Evolutionary conservation across 2,888 invertebrate species (phyloP).

Genomic region (Candidula unifasciata): DNA sequence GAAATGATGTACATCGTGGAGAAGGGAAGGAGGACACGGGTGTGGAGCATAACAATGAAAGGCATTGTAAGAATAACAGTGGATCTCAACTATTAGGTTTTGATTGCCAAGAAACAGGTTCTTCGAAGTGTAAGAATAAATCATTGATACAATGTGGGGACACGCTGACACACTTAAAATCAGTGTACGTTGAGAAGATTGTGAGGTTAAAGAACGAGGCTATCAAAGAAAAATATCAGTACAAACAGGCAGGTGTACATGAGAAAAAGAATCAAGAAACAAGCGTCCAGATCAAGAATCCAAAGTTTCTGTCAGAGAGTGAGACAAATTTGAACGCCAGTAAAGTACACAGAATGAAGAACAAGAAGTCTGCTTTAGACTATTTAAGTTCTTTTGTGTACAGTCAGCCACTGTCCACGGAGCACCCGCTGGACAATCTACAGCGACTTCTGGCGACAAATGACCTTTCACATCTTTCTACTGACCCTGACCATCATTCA

Average conservation of each 20-base stretch:
- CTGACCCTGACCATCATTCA: neutral
- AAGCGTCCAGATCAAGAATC: too few relatives aligned
- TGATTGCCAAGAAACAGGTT: too few relatives aligned
- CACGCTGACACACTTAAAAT: too few relatives aligned
- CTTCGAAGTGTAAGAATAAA: too few relatives aligned
- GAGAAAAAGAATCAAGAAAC: too few relatives aligned
- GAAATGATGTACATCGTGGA: neutral
- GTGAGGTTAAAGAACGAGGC: too few relatives aligned
- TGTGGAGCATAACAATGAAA: neutral
- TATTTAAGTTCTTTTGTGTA: slow-evolving; percentile 76
- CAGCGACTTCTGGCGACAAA: slow-evolving; percentile 94
- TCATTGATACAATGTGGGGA: too few relatives aligned
- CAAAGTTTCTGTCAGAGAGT: neutral
- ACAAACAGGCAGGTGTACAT: too few relatives aligned
- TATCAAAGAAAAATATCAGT: too few relatives aligned
- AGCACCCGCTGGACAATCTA: slow-evolving; percentile 94
- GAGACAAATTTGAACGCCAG: neutral
- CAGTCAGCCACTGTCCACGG: slow-evolving; percentile 75
- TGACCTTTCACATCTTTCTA: slow-evolving; percentile 79
- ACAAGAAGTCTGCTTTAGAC: slow-evolving; percentile 69
- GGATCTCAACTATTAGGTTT: too few relatives aligned
- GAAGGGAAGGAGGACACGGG: neutral
- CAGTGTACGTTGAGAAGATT: too few relatives aligned
- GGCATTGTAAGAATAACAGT: too few relatives aligned
- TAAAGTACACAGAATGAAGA: neutral